These are phyloP conservation scores for Drosophila pruinosa DNA, from an alignment of 1,140 invertebrate genomes.

Conservation along the genomic window DNA sequence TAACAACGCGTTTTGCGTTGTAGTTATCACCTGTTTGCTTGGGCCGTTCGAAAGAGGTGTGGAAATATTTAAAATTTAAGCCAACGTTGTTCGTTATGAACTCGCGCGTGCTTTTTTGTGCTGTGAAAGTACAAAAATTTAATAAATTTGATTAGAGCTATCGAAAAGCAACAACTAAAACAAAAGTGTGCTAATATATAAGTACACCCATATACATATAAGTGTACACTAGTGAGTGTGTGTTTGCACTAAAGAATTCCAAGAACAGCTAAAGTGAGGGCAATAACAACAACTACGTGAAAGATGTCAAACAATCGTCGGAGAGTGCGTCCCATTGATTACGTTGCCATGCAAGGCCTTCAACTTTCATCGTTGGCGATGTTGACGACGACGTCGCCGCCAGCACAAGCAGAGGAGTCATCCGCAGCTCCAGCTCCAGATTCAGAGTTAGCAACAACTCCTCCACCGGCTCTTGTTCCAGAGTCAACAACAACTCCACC, in stretches of 20 bases:
- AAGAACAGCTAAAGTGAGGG: conserved; percentile 53
- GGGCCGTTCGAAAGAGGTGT: background rate
- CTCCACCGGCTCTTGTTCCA: background rate
- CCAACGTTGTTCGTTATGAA: conserved; percentile 24
- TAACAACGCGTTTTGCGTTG: conserved; percentile 19
- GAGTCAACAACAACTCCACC: background rate
- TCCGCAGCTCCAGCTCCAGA: conserved; percentile 1
- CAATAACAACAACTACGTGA: conserved; percentile 10
- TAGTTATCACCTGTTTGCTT: conserved; percentile 44
- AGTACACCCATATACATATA: background rate
- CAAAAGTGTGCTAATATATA: conserved; percentile 35
- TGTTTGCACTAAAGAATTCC: conserved; percentile 44
- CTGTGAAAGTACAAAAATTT: conserved; percentile 43
- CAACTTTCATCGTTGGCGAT: conserved; percentile 22
- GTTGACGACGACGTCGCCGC: conserved; percentile 31
- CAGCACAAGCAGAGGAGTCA: conserved; percentile 18
- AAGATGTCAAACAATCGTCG: conserved; percentile 65
- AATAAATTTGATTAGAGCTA: conserved; percentile 50
- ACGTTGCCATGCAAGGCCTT: conserved; percentile 56
- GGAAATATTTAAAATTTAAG: conserved; percentile 15
- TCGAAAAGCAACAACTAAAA: conserved; percentile 7
- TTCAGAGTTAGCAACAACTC: background rate
- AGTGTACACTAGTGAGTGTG: conserved; percentile 19
- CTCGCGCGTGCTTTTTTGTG: conserved; percentile 26
- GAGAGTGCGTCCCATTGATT: conserved; percentile 69